Conservation (phyloP, 1,140 invertebrate species). For the Drosophila ambigua region DNA sequence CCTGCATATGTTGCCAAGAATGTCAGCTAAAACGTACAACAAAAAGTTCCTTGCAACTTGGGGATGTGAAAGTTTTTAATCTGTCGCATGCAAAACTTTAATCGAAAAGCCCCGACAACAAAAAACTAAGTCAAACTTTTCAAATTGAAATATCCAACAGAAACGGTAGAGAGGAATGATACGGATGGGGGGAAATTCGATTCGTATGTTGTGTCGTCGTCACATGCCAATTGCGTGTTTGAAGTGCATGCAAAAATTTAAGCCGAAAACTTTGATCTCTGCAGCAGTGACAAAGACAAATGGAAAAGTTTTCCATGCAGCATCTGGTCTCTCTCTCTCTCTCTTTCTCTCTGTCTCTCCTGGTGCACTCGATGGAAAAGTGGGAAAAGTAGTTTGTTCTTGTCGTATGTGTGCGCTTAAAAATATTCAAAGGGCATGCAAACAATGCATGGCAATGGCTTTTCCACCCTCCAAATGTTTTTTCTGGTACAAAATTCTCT, state of each 20-base stretch:
- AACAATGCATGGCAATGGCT: slow-evolving; percentile 45
- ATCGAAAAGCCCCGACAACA: slow-evolving; percentile 51
- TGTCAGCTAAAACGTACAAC: slow-evolving; percentile 17
- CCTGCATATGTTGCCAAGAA: slow-evolving; percentile 41
- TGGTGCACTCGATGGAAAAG: slow-evolving; percentile 18
- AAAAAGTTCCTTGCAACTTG: slow-evolving; percentile 19
- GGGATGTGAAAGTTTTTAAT: slow-evolving; percentile 57
- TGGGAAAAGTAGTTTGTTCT: slow-evolving; percentile 30
- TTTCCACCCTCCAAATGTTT: not conserved
- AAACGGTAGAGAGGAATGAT: not conserved
- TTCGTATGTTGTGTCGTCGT: slow-evolving; percentile 50
- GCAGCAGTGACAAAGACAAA: slow-evolving; percentile 52
- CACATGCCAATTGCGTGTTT: slow-evolving; percentile 60
- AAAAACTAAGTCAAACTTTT: slow-evolving; percentile 65
- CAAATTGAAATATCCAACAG: slow-evolving; percentile 60
- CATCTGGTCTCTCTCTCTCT: not conserved
- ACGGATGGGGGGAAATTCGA: slow-evolving; percentile 42
- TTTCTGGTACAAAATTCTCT: too few relatives aligned
- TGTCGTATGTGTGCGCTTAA: slow-evolving; percentile 3
- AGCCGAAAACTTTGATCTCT: slow-evolving; percentile 61
- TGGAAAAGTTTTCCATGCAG: slow-evolving; percentile 42
- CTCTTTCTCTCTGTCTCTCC: too few relatives aligned
- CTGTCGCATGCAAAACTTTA: slow-evolving; percentile 61
- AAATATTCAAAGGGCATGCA: slow-evolving; percentile 52
- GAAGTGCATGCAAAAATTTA: slow-evolving; percentile 62